Base-by-base conservation (phyloP, 1,140 invertebrate species). In the Drosophila navojoa region DNA sequence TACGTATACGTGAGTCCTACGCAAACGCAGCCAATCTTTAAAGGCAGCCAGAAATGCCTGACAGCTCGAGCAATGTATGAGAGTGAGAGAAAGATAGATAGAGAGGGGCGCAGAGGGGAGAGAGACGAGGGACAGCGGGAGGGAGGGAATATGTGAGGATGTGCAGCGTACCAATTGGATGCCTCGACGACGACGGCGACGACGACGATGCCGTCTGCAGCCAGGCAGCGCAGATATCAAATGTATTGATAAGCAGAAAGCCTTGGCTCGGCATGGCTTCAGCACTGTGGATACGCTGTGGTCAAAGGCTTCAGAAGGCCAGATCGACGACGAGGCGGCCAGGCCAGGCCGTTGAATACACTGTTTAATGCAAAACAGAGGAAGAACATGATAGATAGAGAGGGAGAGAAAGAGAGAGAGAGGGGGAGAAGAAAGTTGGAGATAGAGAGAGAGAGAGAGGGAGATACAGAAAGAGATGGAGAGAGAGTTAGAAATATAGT, bases 101-200 rank as follows among this genome's bases (percentile, higher is more conserved):
- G 19, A 22, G 19, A 22, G 19, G 44, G 10, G 4, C 9, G 52
- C 4, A 19, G 19, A 6, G 63, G 35, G 16, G 47, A n/a, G 29
- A 27, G 63, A 22, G 35, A 22, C 19, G 3, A 1, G 19, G 19
- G 1, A 3, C 19, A 22, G 2, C 2, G 4, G 2, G 40, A 4
- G n/a, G 38, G 3, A 42, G n/a, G 27, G 54, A 44, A 25, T 38
- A 66, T 63, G 55, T 58, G 54, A 53, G 60, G 60, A 64, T 64
- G 54, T 68, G 74, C 76, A 87, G 63, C 79, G 57, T 87, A 89
- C 84, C 84, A 87, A 87, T 87, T 87, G 84, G 73, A 89, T 89
- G 73, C 76, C 84, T 76, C 64, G 69, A 77, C 55, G 55, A 27
- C 45, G 47, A 27, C 54, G 47, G 47, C 67, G 29, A 32, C 32